A percentile compares a stretch with the other conserved stretches of the same genome.
phyloP scores from a whole-genome alignment of 2,797 vertebrate genomes.

The Crossoptilon crossoptilon region DNA sequence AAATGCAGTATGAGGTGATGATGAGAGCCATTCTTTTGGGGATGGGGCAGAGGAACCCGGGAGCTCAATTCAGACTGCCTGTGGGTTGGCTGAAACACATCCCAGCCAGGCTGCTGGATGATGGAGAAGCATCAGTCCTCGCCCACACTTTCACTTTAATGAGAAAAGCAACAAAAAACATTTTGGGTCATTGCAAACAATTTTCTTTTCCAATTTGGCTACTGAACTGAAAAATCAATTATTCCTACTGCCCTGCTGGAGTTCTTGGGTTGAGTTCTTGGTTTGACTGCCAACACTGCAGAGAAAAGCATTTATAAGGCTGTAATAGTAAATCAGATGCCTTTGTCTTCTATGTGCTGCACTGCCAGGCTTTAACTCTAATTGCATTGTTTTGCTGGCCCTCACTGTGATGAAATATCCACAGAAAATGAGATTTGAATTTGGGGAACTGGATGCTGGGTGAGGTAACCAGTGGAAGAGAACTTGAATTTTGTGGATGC shows the following conservation, averaged over 20 bases:
- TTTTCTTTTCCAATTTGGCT: constrained; percentile 55
- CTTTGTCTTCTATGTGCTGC: not conserved
- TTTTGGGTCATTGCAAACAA: constrained; percentile 2
- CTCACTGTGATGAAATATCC: not conserved
- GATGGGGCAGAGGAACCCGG: fast-evolving
- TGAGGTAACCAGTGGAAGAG: not conserved
- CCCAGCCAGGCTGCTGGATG: not conserved
- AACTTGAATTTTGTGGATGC: not conserved
- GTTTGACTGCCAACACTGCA: not conserved
- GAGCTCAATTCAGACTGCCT: not conserved
- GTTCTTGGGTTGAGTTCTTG: not conserved
- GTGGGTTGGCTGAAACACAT: fast-evolving
- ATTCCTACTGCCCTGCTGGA: constrained; percentile 35
- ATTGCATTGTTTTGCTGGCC: not conserved
- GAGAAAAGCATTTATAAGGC: not conserved
- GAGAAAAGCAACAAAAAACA: not conserved
- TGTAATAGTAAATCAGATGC: not conserved
- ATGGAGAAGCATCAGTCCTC: not conserved
- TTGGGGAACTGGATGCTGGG: not conserved
- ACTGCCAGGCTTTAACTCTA: not conserved
- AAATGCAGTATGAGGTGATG: fast-evolving
- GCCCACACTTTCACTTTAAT: not conserved
- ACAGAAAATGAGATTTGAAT: not conserved
- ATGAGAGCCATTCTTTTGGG: fast-evolving
- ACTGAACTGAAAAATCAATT: constrained; percentile 61